A percentile compares a stretch with the other conserved stretches of the same genome.
These are phyloP conservation scores for Labeo calbasu DNA, from an alignment of 2,797 vertebrate species.

Conservation along the genomic window DNA sequence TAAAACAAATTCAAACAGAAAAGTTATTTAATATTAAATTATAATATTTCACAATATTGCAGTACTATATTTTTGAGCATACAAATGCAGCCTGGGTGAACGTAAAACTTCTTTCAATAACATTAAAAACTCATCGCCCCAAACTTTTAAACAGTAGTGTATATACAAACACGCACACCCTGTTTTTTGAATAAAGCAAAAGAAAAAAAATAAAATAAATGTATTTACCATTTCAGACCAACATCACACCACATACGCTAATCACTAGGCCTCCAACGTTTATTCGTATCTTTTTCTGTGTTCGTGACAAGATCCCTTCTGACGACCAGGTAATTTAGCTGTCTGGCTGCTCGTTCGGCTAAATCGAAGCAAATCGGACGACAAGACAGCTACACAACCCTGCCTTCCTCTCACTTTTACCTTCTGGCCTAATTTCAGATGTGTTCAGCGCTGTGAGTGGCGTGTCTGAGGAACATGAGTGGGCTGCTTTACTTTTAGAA, in stretches of 20 bases:
- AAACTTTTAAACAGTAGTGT: neutral
- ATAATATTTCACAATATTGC: no score
- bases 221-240: neutral
- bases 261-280: neutral
- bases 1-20: no score
- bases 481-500: conserved; percentile 53
- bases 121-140: neutral
- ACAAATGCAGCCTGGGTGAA: neutral
- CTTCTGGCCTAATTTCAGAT: conserved; percentile 33
- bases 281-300: neutral
- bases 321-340: conserved; percentile 25
- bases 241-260: no score
- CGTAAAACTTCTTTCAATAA: neutral
- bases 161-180: neutral
- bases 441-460: conserved; percentile 38
- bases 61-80: neutral
- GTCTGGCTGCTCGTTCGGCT: neutral
- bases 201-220: no score
- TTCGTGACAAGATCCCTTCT: conserved; percentile 12
- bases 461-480: conserved; percentile 44
- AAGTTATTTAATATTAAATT: no score
- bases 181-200: neutral
- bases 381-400: conserved; percentile 14
- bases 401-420: conserved; percentile 20
- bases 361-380: neutral